Base-by-base conservation (phyloP, 1,140 invertebrate species). In the Drosophila pseudoananassae region DNA sequence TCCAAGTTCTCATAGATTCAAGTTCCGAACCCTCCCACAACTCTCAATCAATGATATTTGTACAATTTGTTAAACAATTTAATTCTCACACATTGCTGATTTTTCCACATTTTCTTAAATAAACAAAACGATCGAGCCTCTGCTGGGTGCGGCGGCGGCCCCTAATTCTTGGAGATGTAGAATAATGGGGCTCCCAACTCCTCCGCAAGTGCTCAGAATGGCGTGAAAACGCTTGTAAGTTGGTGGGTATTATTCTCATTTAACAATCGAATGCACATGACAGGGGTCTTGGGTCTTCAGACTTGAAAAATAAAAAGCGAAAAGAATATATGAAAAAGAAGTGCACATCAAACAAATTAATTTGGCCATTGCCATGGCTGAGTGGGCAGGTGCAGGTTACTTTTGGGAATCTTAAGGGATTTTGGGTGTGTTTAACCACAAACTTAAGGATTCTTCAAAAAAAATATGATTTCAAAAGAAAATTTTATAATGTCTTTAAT, bases 221-320 rank as follows among this genome's bases (percentile, higher is more conserved):
- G 82, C 83, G 82, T 87, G 82, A 87, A 87, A 87, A 87, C 82
- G 82, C 82, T 87, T 88, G 82, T 87, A 87, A 87, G 58, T 87
- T 88, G 82, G 83, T 80, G 77, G 80, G 78, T 70, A 73, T 78
- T 64, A 82, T 88, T 82, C 74, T 64, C 61, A 74, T 80, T 85
- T 85, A 85, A 87, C 77, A 76, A 73, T 64, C 63, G 55, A 80
- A n/a, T 84, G 80, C 71, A 70, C 80, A 78, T 74, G 47, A 29
- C 29, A 14, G 7, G 29, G 38, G 40, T 45, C 23, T 64, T 8
- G 14, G 20, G 2, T 20, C 20, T 20, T 20, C 20, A 20, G 20
- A 3, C 20, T 20, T 20, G 20, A 20, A 23, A 27, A 15, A 66
- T 12, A 23, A 23, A 25, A 29, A 45, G 3, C 45, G 12, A 20